Conservation (phyloP, 2,113 vertebrate species). For the Cervus canadensis region DNA sequence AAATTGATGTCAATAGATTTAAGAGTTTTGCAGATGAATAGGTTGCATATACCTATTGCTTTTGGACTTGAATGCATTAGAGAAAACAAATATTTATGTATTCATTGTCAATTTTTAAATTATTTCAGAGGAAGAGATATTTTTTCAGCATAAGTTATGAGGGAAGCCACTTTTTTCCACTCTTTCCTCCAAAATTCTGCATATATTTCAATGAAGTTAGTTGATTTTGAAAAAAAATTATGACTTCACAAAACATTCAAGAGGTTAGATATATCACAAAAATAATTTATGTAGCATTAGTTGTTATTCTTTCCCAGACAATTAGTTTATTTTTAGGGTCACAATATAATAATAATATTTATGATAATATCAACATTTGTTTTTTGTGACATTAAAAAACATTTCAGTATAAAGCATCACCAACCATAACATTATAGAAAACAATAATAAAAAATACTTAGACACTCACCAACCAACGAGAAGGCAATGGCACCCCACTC, state of each 20-base stretch:
- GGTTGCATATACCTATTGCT: neutral
- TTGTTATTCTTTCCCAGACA: neutral
- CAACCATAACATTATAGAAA: neutral
- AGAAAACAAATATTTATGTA: conserved; percentile 14
- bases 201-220: neutral
- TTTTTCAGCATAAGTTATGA: neutral
- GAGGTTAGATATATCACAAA: neutral
- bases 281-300: neutral
- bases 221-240: neutral
- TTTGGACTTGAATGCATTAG: neutral
- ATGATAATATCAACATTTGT: neutral
- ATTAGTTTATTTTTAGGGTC: neutral
- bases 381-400: neutral
- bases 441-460: neutral
- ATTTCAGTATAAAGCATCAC: neutral
- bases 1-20: neutral
- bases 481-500: neutral
- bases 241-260: neutral
- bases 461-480: neutral
- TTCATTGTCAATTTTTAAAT: neutral
- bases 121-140: neutral
- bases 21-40: neutral
- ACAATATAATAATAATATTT: neutral
- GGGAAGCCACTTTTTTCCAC: neutral
- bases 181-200: neutral